phyloP scores from a whole-genome alignment of 2,888 invertebrate species.

The Orchesella flavescens region DNA sequence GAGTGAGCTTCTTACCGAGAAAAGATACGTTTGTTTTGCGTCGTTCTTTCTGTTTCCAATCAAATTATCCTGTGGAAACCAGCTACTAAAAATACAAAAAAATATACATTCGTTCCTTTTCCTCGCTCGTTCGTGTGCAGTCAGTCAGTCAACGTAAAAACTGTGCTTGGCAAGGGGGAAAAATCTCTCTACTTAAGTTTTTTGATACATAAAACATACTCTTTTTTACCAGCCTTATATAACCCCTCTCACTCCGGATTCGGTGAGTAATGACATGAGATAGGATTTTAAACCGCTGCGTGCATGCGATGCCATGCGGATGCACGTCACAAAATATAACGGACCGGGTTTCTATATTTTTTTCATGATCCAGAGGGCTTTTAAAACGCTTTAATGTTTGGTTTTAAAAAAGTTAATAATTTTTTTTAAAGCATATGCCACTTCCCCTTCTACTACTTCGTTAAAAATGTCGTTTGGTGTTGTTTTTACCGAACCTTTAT shows the following conservation, averaged over 20 bases:
- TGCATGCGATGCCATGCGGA: no score
- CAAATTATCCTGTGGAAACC: slow-evolving; percentile 48
- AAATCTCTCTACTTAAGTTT: slow-evolving; percentile 49
- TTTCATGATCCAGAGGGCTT: no score
- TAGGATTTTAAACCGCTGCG: not conserved
- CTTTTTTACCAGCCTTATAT: not conserved
- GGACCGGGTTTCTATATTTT: no score
- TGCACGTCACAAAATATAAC: no score
- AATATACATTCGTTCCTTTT: not conserved
- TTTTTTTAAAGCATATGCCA: slow-evolving; percentile 1
- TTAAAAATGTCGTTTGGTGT: slow-evolving; percentile 29
- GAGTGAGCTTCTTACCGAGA: slow-evolving; percentile 17
- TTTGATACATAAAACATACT: not conserved
- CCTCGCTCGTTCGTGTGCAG: not conserved
- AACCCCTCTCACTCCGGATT: not conserved
- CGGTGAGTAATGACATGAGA: not conserved
- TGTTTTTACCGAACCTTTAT: slow-evolving; percentile 49
- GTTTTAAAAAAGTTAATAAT: slow-evolving; percentile 17
- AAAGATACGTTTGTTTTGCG: not conserved
- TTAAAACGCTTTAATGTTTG: not conserved
- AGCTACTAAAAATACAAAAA: slow-evolving; percentile 38
- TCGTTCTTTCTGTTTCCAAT: slow-evolving; percentile 53
- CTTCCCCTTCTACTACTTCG: not conserved
- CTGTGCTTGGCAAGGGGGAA: slow-evolving; percentile 1
- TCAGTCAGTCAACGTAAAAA: not conserved